Percentiles rank a stretch among this genome's conserved stretches.
phyloP scores from a whole-genome alignment of 2,113 vertebrate genomes.

The Bubo bubo region DNA sequence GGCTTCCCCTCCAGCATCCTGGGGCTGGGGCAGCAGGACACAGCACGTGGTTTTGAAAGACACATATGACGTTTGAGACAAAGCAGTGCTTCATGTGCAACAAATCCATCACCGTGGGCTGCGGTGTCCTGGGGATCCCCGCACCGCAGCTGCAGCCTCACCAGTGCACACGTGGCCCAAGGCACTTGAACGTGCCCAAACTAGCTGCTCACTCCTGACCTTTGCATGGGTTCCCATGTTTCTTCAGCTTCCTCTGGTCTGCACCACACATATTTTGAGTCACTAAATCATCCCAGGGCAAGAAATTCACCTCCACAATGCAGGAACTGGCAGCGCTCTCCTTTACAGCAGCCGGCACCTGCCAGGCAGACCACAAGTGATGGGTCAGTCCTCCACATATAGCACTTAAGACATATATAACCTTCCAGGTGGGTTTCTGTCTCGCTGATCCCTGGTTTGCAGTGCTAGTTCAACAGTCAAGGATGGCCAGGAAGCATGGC shows the following conservation, averaged over 20 bases:
- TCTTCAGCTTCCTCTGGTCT: not conserved
- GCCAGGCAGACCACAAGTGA: not conserved
- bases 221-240: accelerated
- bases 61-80: not conserved
- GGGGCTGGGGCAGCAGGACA: not conserved
- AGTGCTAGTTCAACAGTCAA: not conserved
- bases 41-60: not conserved
- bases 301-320: not conserved
- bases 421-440: not conserved
- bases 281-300: not conserved
- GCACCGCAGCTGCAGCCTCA: not conserved
- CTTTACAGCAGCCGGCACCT: accelerated
- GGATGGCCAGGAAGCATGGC: accelerated
- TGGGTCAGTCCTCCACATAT: not conserved
- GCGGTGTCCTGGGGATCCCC: not conserved
- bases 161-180: accelerated
- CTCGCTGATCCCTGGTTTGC: accelerated
- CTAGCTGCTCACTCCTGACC: not conserved
- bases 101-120: not conserved
- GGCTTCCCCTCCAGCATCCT: not conserved
- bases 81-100: not conserved
- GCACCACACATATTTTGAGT: not conserved
- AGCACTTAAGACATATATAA: not conserved
- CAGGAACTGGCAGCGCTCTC: not conserved
- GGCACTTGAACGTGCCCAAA: accelerated